Conservation (phyloP, 2,888 invertebrate species). For the Podotricha telesiphe region DNA sequence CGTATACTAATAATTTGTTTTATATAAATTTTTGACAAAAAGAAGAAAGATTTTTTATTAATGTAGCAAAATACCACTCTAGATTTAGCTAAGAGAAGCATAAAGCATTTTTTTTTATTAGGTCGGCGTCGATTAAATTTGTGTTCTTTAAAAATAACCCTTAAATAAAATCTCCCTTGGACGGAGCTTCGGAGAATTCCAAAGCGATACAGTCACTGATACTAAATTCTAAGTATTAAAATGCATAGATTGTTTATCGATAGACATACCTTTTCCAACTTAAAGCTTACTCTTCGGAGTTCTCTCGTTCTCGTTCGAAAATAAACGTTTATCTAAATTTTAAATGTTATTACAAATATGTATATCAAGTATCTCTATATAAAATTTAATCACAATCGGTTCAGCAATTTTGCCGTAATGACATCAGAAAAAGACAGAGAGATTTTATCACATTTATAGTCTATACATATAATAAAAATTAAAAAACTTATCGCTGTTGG, state of each 20-base stretch:
- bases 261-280: neutral
- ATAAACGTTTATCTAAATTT: neutral
- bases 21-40: too few species aligned
- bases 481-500: too few species aligned
- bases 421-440: too few species aligned
- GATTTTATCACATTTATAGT: too few species aligned
- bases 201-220: conserved; percentile 33
- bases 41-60: too few species aligned
- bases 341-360: neutral
- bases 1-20: too few species aligned
- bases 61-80: neutral
- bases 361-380: too few species aligned
- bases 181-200: conserved; percentile 38
- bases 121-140: conserved; percentile 31
- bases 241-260: conserved; percentile 6
- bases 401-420: too few species aligned
- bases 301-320: neutral
- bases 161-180: conserved; percentile 23
- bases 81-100: conserved; percentile 14
- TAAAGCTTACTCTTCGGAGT: neutral
- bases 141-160: conserved; percentile 38
- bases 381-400: too few species aligned
- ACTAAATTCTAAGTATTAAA: conserved; percentile 31
- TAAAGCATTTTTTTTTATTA: conserved; percentile 30
- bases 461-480: too few species aligned